Percentiles rank a stretch among this genome's conserved stretches.
phyloP scores from a whole-genome alignment of 2,888 invertebrate genomes.

The Spatulosminthurus flaviceps region DNA sequence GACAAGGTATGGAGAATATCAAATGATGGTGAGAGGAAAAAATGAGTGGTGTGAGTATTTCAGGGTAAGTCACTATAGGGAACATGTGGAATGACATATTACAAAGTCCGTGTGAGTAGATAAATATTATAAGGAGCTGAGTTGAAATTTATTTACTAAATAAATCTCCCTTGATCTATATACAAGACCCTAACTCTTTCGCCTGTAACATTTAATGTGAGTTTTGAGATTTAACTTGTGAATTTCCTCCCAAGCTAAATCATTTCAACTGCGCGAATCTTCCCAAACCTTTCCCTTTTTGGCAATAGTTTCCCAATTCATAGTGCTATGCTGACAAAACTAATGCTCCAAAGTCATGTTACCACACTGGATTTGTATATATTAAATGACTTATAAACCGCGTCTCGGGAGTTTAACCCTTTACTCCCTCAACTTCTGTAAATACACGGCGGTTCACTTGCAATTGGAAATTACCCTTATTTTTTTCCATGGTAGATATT shows the following conservation, averaged over 20 bases:
- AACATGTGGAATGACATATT: background rate
- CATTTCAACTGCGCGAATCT: conserved; percentile 13
- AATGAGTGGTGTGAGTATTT: no score
- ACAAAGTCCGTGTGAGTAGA: conserved; percentile 14
- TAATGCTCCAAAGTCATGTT: no score
- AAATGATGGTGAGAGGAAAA: no score
- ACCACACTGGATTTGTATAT: no score
- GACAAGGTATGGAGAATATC: no score
- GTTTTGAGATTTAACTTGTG: background rate
- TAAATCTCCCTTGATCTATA: conserved; percentile 7
- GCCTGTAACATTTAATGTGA: background rate
- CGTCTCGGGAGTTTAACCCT: no score
- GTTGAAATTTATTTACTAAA: conserved; percentile 28
- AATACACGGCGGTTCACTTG: no score
- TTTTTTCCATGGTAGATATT: no score
- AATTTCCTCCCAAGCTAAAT: conserved; percentile 11
- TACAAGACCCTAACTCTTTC: conserved; percentile 6
- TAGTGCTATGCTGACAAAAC: no score
- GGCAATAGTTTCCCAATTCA: background rate
- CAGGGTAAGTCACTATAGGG: background rate
- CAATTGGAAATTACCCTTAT: no score
- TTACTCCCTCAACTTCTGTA: no score
- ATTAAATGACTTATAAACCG: no score
- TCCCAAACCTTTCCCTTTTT: background rate
- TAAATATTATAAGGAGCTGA: background rate